These are phyloP conservation scores for Pinna nobilis DNA, from an alignment of 1,140 invertebrate species.

Conservation along the genomic window DNA sequence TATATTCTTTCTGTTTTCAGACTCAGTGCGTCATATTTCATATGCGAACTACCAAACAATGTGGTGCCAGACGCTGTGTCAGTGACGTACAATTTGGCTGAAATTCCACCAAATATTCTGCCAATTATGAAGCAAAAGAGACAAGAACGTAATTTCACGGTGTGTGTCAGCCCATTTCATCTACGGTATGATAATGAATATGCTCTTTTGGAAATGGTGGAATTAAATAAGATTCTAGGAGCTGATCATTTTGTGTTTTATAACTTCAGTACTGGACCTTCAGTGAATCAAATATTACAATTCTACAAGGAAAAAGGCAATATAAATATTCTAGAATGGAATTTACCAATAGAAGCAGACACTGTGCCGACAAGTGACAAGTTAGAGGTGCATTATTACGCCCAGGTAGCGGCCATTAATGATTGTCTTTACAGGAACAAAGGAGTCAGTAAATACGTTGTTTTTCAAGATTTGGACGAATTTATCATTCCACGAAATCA, in stretches of 20 bases:
- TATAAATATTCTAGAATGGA: too few species aligned
- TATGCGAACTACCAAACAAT: constrained; percentile 11
- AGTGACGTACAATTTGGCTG: constrained; percentile 6
- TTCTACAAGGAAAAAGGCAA: constrained; percentile 80
- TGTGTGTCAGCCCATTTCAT: constrained; percentile 95
- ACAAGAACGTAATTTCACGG: constrained; percentile 53
- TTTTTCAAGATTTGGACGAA: constrained; percentile 42
- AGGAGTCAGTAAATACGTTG: constrained; percentile 23
- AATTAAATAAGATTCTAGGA: constrained; percentile 89
- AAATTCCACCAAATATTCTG: constrained; percentile 22
- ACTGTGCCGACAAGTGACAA: too few species aligned
- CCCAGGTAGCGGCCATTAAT: constrained; percentile 35
- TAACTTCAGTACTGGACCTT: constrained; percentile 89
- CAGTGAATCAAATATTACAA: constrained; percentile 82
- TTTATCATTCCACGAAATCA: constrained; percentile 33
- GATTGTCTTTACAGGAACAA: constrained; percentile 42
- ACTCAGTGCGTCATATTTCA: constrained; percentile 32
- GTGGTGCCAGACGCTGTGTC: constrained; percentile 17
- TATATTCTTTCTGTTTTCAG: constrained; percentile 30
- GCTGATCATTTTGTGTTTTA: constrained; percentile 93
- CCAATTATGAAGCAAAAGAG: constrained; percentile 21
- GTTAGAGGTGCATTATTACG: constrained; percentile 41
- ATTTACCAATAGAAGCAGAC: too few species aligned
- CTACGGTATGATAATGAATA: constrained; percentile 85
- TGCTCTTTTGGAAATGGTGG: constrained; percentile 92